A percentile compares a stretch with the other conserved stretches of the same genome.
Evolutionary conservation across 1,140 invertebrate genomes (phyloP).

Genomic region (Elysia chlorotica): DNA sequence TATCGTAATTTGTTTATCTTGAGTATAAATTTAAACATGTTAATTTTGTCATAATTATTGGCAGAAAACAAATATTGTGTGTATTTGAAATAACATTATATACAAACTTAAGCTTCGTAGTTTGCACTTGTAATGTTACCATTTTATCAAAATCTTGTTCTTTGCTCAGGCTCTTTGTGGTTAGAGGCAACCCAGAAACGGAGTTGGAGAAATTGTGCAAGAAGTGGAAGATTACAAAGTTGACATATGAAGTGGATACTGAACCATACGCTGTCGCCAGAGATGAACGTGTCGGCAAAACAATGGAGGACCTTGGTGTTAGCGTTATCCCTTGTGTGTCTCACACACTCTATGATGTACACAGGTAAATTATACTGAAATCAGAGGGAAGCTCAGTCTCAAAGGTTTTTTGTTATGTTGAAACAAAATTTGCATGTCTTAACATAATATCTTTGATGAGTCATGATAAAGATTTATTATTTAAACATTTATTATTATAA

Average conservation of each 20-base stretch:
- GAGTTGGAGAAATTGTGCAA: conserved; percentile 51
- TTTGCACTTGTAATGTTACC: not conserved
- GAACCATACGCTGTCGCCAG: conserved; percentile 84
- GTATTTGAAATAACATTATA: too few relatives aligned
- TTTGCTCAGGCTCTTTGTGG: conserved; percentile 42
- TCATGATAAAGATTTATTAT: too few relatives aligned
- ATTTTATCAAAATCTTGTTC: too few relatives aligned
- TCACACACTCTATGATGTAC: conserved; percentile 77
- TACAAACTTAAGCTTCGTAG: not conserved
- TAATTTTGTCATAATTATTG: too few relatives aligned
- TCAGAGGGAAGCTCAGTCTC: too few relatives aligned
- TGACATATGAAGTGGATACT: conserved; percentile 88
- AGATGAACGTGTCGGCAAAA: conserved; percentile 79
- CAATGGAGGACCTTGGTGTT: conserved; percentile 80
- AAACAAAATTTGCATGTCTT: too few relatives aligned
- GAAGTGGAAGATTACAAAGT: conserved; percentile 82
- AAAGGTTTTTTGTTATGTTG: too few relatives aligned
- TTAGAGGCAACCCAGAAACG: conserved; percentile 40
- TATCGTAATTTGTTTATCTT: too few relatives aligned
- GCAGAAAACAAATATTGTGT: too few relatives aligned
- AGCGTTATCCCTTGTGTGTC: conserved; percentile 76
- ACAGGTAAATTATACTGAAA: conserved; percentile 30
- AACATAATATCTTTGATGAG: too few relatives aligned
- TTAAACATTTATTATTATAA: too few relatives aligned
- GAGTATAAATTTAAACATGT: too few relatives aligned